Base-by-base conservation (phyloP, 2,888 invertebrate species). In the Drosophila lacicola region DNA sequence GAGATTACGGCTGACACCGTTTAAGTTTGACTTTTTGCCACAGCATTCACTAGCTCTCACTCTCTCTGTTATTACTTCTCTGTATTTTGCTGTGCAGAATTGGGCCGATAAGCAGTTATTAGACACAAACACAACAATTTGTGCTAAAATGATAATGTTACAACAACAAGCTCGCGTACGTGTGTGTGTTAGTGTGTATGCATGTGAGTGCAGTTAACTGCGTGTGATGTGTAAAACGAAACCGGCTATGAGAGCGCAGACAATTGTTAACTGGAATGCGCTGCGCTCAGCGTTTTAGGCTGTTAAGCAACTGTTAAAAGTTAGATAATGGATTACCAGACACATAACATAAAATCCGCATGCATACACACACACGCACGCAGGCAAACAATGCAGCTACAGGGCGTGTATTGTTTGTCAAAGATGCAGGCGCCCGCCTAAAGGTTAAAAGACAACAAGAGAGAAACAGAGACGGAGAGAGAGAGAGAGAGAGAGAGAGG, bases 101-200 rank as follows among this genome's bases (percentile, higher is more conserved):
- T 73, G 65, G 50, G 76, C 63, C 82, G 74, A 82, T 82, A 79
- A 80, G 76, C 80, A 69, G 85, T 70, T 67, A 67, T 68, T 69
- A 25, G 36, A 29, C 42, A 63, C 57, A 58, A 51, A 29, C 69
- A 51, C 46, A 55, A 64, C 41, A 54, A 54, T 44, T 42, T 64
- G 57, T 55, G 71, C 56, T 51, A 74, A 64, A 55, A 25, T 47
- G 58, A 67, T 56, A 73, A 58, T 66, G 47, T 45, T 56, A 46
- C 53, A 47, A 37, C 44, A 10, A 45, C 10, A 41, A 41, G 39
- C 33, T 13, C 4, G 17, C 47, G 25, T 49, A 13, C 6, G 5
- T 39, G 29, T 29, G 29, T 29, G 34, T 49, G 13, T 54, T 13
- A 53, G 34, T 33, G 14, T 36, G 14, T 34, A 13, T 46, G 42